Conservation (phyloP, 64 coral and sea anemone species). For the Catalaphyllia jardinei region DNA sequence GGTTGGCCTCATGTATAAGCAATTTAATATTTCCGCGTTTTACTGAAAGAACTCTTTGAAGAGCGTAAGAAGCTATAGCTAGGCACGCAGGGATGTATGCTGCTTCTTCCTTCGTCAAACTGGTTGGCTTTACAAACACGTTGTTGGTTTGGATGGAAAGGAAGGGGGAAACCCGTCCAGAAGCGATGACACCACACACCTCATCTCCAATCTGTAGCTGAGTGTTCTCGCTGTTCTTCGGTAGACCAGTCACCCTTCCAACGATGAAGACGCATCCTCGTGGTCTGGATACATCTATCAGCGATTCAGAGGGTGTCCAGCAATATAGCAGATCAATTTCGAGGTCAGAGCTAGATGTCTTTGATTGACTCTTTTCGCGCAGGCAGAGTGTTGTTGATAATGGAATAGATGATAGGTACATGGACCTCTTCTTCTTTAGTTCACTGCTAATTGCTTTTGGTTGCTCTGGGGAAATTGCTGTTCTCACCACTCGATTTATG, state of each 20-base stretch:
- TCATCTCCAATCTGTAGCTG: constrained; percentile 22
- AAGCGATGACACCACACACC: constrained; percentile 29
- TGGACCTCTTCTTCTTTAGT: background rate
- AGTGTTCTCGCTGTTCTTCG: background rate
- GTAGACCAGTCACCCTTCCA: background rate
- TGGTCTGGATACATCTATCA: background rate
- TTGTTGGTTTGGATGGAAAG: background rate
- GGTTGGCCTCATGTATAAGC: constrained; percentile 60
- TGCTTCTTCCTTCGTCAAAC: constrained; percentile 15
- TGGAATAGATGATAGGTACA: background rate
- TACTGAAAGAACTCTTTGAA: constrained; percentile 6
- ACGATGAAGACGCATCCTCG: background rate
- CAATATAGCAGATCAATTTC: background rate
- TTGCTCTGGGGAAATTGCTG: background rate
- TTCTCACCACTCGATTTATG: constrained; percentile 5
- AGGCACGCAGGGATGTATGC: constrained; percentile 16
- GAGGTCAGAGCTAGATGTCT: background rate
- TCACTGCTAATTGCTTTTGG: background rate
- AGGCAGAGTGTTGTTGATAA: background rate
- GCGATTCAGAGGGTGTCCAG: constrained; percentile 11
- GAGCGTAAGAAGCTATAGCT: constrained; percentile 1
- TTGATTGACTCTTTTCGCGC: background rate
- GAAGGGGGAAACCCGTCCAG: background rate
- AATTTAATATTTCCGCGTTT: background rate
- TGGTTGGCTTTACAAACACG: constrained; percentile 23